Percentiles rank a stretch among this genome's conserved stretches.
These are phyloP conservation scores for Metallyticus violacea DNA, from an alignment of 2,888 invertebrate species.

Conservation along the genomic window DNA sequence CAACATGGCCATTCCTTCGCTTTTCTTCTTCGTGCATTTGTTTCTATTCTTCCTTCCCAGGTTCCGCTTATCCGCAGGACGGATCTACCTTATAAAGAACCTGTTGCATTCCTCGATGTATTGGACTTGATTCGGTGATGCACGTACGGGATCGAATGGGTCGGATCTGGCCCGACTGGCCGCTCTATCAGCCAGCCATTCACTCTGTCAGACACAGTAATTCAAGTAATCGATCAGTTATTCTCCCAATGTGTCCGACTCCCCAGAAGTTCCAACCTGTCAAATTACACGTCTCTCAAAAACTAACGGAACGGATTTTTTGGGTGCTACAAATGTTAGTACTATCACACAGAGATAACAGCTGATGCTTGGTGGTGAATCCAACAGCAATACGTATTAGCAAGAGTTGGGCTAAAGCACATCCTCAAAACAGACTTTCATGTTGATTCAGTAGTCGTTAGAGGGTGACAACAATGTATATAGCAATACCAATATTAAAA, in stretches of 20 bases:
- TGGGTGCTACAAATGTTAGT: too few species aligned
- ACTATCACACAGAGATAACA: too few species aligned
- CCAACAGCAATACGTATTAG: too few species aligned
- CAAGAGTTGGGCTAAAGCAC: too few species aligned
- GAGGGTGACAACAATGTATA: too few species aligned
- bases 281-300: background rate
- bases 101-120: constrained; percentile 2
- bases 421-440: too few species aligned
- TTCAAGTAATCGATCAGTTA: background rate
- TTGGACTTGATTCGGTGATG: constrained; percentile 11
- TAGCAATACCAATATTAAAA: too few species aligned
- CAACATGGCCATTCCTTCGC: background rate
- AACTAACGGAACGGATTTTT: too few species aligned
- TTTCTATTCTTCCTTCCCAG: background rate
- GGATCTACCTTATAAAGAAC: constrained; percentile 11
- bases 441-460: too few species aligned
- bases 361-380: too few species aligned
- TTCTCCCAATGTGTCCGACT: background rate
- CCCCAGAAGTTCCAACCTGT: background rate
- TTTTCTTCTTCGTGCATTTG: background rate
- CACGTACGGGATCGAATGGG: background rate
- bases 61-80: background rate
- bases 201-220: background rate
- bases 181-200: background rate
- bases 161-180: background rate